These are phyloP conservation scores for Meiosimyza platycephala DNA, from an alignment of 2,888 invertebrate species.

Conservation along the genomic window DNA sequence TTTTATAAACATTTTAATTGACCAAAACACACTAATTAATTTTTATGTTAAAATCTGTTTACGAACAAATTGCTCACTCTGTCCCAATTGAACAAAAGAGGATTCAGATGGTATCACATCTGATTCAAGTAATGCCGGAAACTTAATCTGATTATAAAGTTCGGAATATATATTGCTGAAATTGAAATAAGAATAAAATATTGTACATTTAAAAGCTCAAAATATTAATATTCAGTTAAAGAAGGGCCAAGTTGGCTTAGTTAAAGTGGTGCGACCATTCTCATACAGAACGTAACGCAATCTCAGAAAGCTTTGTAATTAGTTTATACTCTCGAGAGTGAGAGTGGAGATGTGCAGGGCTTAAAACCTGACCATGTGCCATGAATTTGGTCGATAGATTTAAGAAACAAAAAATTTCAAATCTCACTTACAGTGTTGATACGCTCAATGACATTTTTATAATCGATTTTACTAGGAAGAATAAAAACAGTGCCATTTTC, in stretches of 20 bases:
- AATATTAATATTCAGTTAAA: too few species aligned
- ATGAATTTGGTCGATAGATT: too few species aligned
- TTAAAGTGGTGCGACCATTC: too few species aligned
- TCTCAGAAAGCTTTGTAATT: too few species aligned
- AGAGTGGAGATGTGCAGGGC: too few species aligned
- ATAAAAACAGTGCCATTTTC: conserved; percentile 50
- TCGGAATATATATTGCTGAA: conserved; percentile 56
- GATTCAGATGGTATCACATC: conserved; percentile 17
- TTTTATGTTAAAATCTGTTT: not conserved
- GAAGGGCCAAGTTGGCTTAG: too few species aligned
- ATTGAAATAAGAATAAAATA: conserved; percentile 1
- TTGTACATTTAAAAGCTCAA: not conserved
- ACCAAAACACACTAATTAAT: not conserved
- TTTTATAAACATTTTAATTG: not conserved
- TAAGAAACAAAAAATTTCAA: not conserved
- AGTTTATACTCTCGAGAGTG: too few species aligned
- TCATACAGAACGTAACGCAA: too few species aligned
- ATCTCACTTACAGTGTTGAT: conserved; percentile 50
- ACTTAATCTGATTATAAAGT: conserved; percentile 52
- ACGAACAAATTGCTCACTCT: conserved; percentile 18
- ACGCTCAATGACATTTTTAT: conserved; percentile 51
- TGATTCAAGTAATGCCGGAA: not conserved
- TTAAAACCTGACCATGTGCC: too few species aligned
- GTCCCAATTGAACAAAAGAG: not conserved
- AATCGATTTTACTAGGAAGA: conserved; percentile 53